Evolutionary conservation across 2,888 invertebrate species (phyloP), one percentile per base, ranked within the genome.

Genomic region (Apamea epomidion): DNA sequence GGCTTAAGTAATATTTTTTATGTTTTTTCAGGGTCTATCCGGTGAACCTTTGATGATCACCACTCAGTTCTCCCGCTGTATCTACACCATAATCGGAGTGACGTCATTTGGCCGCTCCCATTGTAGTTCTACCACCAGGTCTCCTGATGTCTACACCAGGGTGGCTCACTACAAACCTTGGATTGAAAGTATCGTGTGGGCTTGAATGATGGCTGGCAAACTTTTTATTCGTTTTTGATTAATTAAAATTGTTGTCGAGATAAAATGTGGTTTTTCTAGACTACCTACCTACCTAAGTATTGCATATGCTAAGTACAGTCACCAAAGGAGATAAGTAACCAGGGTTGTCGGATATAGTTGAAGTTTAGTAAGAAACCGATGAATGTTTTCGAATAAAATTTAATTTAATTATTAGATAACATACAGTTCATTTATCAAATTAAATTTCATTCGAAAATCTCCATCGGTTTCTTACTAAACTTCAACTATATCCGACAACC

Each of bases 171-270:
- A 86, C 64, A 82, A 82, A n/a, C 69, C 82, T 4, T 83, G 82
- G 82, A 83, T 83, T 16, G 82, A 83, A 5, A 82, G 83, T 12
- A 25, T 86, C 0, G 82, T 82, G 16, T 82, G 82, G 86, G 74
- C 69, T 45, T 82, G 42, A 81, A 29, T 18, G 10, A 3, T 12
- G 29, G 1, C 48, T 25, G 58, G 6, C 1, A 25, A 18, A 18
- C 18, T 18, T 29, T 25, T 1, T 5, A 21, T 7, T 29, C 25
- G 2, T 65, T 76, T 16, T 4, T 58, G 10, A 58, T 67, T 18
- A 16, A 29, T 51, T 16, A 21, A 69, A 37, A 62, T 51, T 32
- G 0, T 16, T 42, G 0, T 25, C 16, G 8, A 42, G 32, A 51
- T 21, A 0, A 3, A 42, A 12, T 32, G 6, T 21, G 1, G 42